Evolutionary conservation across 2,888 invertebrate species (phyloP), one percentile per base, ranked within the genome.

Genomic region (Drosophila cyrtoloma): DNA sequence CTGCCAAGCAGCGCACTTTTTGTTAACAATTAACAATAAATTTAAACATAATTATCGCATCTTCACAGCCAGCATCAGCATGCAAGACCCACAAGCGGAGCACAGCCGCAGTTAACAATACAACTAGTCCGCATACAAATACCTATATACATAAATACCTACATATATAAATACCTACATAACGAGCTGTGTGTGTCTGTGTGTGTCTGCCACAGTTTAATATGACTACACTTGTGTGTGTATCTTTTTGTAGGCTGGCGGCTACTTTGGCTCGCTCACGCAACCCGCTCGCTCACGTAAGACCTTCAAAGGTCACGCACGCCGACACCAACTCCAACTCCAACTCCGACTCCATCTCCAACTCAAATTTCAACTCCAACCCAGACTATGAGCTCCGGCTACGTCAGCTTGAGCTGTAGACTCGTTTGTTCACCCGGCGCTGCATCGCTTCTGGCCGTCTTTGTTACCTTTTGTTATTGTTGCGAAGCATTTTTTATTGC

Each of bases 251-350:
- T 71, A 32, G 77, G 63, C 78, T 81, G 39, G 61, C 61, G 65
- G 82, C 74, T 60, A 73, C 52, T 69, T 74, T 62, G 61, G 55
- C 30, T 47, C 82, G 67, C 85, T 82, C 81, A 81, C 61, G 75
- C 81, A 71, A 81, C 26, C 79, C 67, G 65, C 58, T 68, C 74
- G 83, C 89, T 90, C 89, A 85, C 91, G 80, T 89, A 83, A 89
- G 86, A 89, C 89, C 91, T 86, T 91, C 89, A 85, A 81, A 82
- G 79, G 89, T 88, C 80, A 76, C 78, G 71, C 76, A 76, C 64
- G 65, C 74, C 56, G 69, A 80, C 74, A 73, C 39, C 57, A 30
- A 33, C 53, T 42, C 59, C 26, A 10, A 51, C 22, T 50, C 47
- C 33, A 28, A 59, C 55, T 66, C 55, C 53, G 35, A 55, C 22